Evolutionary conservation across 2,113 vertebrate species (phyloP), one percentile per base, ranked within the genome.

Genomic region (Sturnus vulgaris): DNA sequence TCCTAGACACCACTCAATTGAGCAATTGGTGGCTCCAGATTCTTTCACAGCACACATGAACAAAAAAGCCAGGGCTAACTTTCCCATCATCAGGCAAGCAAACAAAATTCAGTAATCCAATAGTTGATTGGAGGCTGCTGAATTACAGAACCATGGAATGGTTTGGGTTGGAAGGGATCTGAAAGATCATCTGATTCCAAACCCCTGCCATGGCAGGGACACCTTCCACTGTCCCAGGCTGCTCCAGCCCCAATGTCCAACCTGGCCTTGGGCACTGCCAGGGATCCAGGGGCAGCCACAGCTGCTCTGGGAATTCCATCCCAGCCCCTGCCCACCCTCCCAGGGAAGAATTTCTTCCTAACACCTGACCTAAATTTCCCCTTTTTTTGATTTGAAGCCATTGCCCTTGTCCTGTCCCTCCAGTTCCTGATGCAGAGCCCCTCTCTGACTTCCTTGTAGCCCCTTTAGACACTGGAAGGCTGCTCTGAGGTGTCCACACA

Each of bases 251-350:
- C 71, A 59, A 0, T 8, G 10, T 27, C 70, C 79, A 42, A 0
- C 21, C 31, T 76, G 55, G n/a, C n/a, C 47, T 69, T 40, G 47
- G 24, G 0, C 63, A 61, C 14, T 61, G 1, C 55, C n/a, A 61
- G 40, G 55, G 47, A 69, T 55, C 50, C 60, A 40, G 55, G 55
- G 40, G 6, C 39, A 75, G n/a, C n/a, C 46, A 1, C 69, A 82
- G 15, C 39, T 40, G 1, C 9, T 55, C n/a, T 82, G 70, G 24
- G n/a, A n/a, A n/a, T n/a, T n/a, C n/a, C n/a, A n/a, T n/a, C n/a
- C n/a, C n/a, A n/a, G n/a, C n/a, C n/a, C 19, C 15, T 53, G 0
- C 1, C 4, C 21, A 61, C 3, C 16, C 39, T 76, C 6, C 0
- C 5, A 40, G 70, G 7, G 22, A 31, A 31, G 0, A 4, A 69